Percentiles rank a stretch among this genome's conserved stretches.
These are phyloP conservation scores for Drosophila subsilvestris DNA, from an alignment of 2,888 invertebrate genomes.

Conservation along the genomic window DNA sequence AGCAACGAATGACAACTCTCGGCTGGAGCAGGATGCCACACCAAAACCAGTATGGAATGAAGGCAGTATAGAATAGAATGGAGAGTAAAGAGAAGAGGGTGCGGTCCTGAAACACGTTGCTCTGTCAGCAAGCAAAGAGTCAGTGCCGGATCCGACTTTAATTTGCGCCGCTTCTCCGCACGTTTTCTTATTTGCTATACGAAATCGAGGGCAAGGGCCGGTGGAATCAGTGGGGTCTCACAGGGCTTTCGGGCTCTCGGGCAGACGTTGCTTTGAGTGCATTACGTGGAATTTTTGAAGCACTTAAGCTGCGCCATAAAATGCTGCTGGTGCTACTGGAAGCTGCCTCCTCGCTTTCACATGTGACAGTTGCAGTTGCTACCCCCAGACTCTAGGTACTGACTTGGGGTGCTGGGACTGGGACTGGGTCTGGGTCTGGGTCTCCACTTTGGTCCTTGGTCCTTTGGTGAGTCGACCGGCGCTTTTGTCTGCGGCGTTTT, in stretches of 20 bases:
- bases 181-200: slow-evolving; percentile 78
- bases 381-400: slow-evolving; percentile 61
- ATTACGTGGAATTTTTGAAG: slow-evolving; percentile 82
- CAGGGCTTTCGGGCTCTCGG: slow-evolving; percentile 53
- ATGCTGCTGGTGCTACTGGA: slow-evolving; percentile 61
- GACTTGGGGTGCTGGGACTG: slow-evolving; percentile 44
- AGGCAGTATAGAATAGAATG: slow-evolving; percentile 14
- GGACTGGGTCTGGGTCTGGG: slow-evolving; percentile 6
- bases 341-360: slow-evolving; percentile 43
- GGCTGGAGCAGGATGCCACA: slow-evolving; percentile 13
- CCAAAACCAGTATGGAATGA: not conserved
- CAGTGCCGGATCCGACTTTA: slow-evolving; percentile 62
- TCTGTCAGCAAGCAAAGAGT: slow-evolving; percentile 73
- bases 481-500: slow-evolving; percentile 74
- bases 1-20: slow-evolving; percentile 67
- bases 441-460: slow-evolving; percentile 39
- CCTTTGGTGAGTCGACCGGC: slow-evolving; percentile 58
- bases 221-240: slow-evolving; percentile 26
- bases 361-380: slow-evolving; percentile 61
- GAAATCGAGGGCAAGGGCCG: slow-evolving; percentile 20
- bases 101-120: slow-evolving; percentile 69
- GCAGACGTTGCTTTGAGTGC: slow-evolving; percentile 80
- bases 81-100: slow-evolving; percentile 2
- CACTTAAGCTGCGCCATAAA: slow-evolving; percentile 79
- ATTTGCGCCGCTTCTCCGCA: slow-evolving; percentile 75